Percentiles rank a stretch among this genome's conserved stretches.
These are phyloP conservation scores for Ormyrus labotus DNA, from an alignment of 2,888 invertebrate genomes.

Conservation along the genomic window DNA sequence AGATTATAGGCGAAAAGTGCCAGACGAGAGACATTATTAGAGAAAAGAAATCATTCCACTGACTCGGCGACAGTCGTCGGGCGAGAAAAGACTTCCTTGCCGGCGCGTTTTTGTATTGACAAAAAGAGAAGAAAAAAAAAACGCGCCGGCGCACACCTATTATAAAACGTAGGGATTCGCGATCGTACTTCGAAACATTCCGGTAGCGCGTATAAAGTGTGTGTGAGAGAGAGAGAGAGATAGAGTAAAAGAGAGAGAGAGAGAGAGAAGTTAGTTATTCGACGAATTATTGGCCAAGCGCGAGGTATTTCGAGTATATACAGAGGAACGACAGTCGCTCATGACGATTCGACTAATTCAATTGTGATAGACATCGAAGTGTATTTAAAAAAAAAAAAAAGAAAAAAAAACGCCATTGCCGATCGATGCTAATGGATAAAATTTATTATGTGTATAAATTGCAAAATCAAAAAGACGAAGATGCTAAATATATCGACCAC, in stretches of 20 bases:
- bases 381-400: too few species aligned
- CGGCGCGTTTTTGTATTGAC: constrained; percentile 21
- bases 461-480: not conserved
- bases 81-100: constrained; percentile 50
- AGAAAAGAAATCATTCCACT: constrained; percentile 42
- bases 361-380: constrained; percentile 48
- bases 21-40: constrained; percentile 4
- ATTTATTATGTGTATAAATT: constrained; percentile 6
- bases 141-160: constrained; percentile 30
- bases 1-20: not conserved
- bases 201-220: constrained; percentile 22
- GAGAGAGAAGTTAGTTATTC: not conserved
- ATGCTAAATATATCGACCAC: constrained; percentile 2
- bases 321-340: constrained; percentile 28
- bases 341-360: constrained; percentile 23
- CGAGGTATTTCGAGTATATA: not conserved
- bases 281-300: constrained; percentile 1
- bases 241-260: too few species aligned
- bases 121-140: constrained; percentile 1
- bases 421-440: not conserved
- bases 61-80: constrained; percentile 27
- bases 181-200: constrained; percentile 51
- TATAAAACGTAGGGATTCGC: constrained; percentile 18
- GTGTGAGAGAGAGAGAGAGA: too few species aligned
- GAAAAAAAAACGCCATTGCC: too few species aligned